These are phyloP conservation scores for Emys orbicularis DNA, from an alignment of 2,797 vertebrate species.

Conservation along the genomic window DNA sequence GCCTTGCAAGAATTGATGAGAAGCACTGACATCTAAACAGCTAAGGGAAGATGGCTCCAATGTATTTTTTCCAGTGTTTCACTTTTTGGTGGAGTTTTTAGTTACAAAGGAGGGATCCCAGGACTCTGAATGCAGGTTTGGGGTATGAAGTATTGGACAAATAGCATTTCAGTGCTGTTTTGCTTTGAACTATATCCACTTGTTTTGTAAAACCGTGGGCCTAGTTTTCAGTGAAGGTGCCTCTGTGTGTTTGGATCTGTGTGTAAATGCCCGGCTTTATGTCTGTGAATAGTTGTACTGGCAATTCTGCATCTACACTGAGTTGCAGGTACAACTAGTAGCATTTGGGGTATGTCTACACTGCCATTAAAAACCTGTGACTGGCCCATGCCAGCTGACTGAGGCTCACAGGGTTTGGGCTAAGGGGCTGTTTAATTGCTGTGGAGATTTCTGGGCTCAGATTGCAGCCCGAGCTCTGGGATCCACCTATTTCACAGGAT, in stretches of 20 bases:
- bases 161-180: background rate
- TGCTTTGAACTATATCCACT: background rate
- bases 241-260: background rate
- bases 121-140: background rate
- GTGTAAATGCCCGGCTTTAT: background rate
- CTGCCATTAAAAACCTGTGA: too few species aligned
- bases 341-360: too few species aligned
- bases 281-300: background rate
- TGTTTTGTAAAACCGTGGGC: background rate
- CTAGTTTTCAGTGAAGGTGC: background rate
- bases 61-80: background rate
- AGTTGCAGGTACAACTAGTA: too few species aligned
- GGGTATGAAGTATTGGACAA: background rate
- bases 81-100: background rate
- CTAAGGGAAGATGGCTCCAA: background rate
- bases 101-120: background rate
- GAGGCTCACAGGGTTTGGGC: too few species aligned
- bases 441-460: too few species aligned
- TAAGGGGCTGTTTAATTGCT: too few species aligned
- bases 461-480: too few species aligned
- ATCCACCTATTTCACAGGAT: too few species aligned
- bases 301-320: background rate
- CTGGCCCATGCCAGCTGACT: too few species aligned
- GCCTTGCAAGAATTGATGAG: background rate
- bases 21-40: fast-evolving